Evolutionary conservation across 1,140 invertebrate species (phyloP), one percentile per base, ranked within the genome.

Genomic region (Drosophila equinoxialis): DNA sequence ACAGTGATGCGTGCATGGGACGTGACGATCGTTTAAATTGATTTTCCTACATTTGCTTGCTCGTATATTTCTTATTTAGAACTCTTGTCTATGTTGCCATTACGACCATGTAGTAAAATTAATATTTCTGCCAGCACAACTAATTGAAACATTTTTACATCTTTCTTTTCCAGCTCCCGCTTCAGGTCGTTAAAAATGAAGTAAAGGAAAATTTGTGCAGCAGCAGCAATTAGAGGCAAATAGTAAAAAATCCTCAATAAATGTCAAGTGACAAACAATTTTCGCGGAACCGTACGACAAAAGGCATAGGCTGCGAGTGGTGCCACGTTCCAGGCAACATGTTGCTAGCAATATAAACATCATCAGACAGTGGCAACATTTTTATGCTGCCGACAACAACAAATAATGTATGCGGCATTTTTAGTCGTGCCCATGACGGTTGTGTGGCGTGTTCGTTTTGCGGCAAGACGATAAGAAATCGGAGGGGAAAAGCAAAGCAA

Each of bases 181-280:
- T 70, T 51, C 70, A 48, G 79, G 59, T 57, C 54, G 13, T 63
- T 64, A 65, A 68, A 45, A 37, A 17, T 17, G 17, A 33, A 39
- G 10, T 39, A 39, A 39, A 14, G 14, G 2, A 67, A 70, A 71
- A 64, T 59, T 79, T 67, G 73, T 70, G 59, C 26, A 66, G 61
- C 81, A 85, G 81, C 45, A 78, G 82, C 75, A 85, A 89, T 86
- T 86, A 89, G 83, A 45, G 63, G 65, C 48, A 59, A 59, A 63
- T 68, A 87, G 69, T 86, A 83, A 86, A 26, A 89, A 77, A 64
- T 20, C 73, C 65, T 54, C 69, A 70, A 87, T 87, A 86, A 86
- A 89, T 79, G 84, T 85, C 82, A 81, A 72, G 64, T 55, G 68
- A 77, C 65, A 72, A 79, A 72, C 65, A 77, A 51, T 70, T 77